Evolutionary conservation across 2,113 vertebrate genomes (phyloP), one percentile per base, ranked within the genome.

Genomic region (Anhinga rufa): DNA sequence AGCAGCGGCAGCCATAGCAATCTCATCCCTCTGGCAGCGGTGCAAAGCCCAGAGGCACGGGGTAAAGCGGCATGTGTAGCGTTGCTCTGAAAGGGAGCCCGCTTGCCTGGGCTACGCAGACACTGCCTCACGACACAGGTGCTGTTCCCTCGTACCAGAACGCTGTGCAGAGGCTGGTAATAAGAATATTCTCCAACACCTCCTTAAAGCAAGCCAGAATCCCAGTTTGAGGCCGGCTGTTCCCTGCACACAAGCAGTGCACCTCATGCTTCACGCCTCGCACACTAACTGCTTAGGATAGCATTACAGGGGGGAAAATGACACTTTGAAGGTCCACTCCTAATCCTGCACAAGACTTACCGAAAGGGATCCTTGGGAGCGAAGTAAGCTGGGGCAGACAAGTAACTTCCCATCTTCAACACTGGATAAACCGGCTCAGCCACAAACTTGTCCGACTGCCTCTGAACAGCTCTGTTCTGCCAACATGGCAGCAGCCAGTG

Each of bases 391-490:
- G 97, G 96, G 76, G 97, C 91, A 76, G 98, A 98, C 97, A 98
- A 97, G 93, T 98, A 98, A 97, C 97, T 98, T 96, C 98, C 98
- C 98, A 98, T 98, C 97, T 97, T 98, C 97, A 65, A 51, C 96
- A 92, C 94, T 93, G 95, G 98, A 96, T 58, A 92, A 96, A 97
- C 97, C 94, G 90, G 96, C 97, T 98, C 95, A 92, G 96, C 96
- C 76, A 93, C 96, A 97, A 96, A 97, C 97, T 97, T 28, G 98
- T 91, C 96, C 85, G 88, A 96, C 97, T 54, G 97, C 98, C 95
- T 98, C 95, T 83, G 93, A 96, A 93, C 38, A 90, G 95, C 95
- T 94, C 97, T 87, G 92, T 85, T 34, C 79, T 61, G 97, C 96
- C 96, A 97, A 96, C 97, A 98, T 98, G 97, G 97, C 98, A 98